A percentile compares a stretch with the other conserved stretches of the same genome.
These are phyloP conservation scores for Ennomos fuscantarius DNA, from an alignment of 2,888 invertebrate genomes.

Conservation along the genomic window DNA sequence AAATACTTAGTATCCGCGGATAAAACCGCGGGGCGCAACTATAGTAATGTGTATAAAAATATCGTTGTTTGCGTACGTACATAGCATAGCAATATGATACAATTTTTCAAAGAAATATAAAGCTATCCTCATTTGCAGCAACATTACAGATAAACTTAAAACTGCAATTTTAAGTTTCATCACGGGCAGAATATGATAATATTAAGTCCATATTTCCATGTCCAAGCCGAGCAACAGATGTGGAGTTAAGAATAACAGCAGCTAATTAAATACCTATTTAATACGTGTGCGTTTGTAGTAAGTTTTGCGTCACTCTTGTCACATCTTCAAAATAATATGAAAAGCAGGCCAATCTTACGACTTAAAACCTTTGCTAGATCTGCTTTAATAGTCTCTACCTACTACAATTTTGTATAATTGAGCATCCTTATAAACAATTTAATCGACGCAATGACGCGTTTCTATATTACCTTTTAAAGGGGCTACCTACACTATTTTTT, in stretches of 20 bases:
- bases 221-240: constrained; percentile 32
- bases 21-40: too few relatives aligned
- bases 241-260: constrained; percentile 46
- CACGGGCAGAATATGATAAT: constrained; percentile 5
- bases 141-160: too few relatives aligned
- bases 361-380: constrained; percentile 29
- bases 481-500: constrained; percentile 33
- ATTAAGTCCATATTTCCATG: constrained; percentile 23
- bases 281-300: constrained; percentile 42
- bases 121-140: too few relatives aligned
- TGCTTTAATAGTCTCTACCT: constrained; percentile 29
- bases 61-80: too few relatives aligned
- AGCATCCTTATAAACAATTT: constrained; percentile 34
- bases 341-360: constrained; percentile 37
- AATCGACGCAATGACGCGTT: constrained; percentile 32
- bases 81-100: too few relatives aligned
- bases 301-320: constrained; percentile 53
- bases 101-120: background rate
- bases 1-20: too few relatives aligned
- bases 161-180: background rate
- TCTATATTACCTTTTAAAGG: constrained; percentile 31
- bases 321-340: constrained; percentile 45
- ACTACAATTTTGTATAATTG: constrained; percentile 37
- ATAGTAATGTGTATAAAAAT: too few relatives aligned
- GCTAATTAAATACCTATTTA: constrained; percentile 59